These are phyloP conservation scores for Phaedon cochleariae DNA, from an alignment of 2,888 invertebrate species.

Conservation along the genomic window DNA sequence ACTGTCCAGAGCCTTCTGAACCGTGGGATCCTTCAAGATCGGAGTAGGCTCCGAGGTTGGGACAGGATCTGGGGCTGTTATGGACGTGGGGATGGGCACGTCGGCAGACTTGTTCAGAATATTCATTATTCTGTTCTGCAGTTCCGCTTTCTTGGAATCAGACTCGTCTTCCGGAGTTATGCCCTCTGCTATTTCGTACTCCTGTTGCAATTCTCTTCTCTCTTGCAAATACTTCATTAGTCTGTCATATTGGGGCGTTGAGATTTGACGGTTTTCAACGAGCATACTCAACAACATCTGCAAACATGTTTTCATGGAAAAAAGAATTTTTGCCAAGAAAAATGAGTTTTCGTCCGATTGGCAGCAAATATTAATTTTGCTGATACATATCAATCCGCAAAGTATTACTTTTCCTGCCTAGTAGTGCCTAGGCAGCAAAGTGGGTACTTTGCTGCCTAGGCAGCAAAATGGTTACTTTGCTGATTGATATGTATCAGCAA, in stretches of 20 bases:
- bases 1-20: slow-evolving; percentile 82
- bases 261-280: slow-evolving; percentile 81
- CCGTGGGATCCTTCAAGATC: slow-evolving; percentile 78
- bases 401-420: no score
- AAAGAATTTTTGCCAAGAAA: no score
- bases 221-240: slow-evolving; percentile 78
- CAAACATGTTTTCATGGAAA: no score
- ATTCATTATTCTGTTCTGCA: slow-evolving; percentile 81
- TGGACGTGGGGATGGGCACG: slow-evolving; percentile 50
- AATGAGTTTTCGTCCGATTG: no score
- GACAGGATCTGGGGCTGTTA: slow-evolving; percentile 53
- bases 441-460: no score
- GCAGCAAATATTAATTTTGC: no score
- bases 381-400: no score
- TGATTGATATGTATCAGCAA: no score
- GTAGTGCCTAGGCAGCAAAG: no score
- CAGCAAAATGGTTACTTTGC: no score
- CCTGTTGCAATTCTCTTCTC: slow-evolving; percentile 76
- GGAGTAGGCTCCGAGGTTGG: slow-evolving; percentile 55
- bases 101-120: slow-evolving; percentile 71
- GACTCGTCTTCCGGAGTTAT: slow-evolving; percentile 58
- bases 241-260: slow-evolving; percentile 81
- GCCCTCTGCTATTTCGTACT: slow-evolving; percentile 78
- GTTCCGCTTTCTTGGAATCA: slow-evolving; percentile 65
- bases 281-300: slow-evolving; percentile 76